phyloP scores from a whole-genome alignment of 92 coral and sea anemone genomes.

The Actinernus sp. region DNA sequence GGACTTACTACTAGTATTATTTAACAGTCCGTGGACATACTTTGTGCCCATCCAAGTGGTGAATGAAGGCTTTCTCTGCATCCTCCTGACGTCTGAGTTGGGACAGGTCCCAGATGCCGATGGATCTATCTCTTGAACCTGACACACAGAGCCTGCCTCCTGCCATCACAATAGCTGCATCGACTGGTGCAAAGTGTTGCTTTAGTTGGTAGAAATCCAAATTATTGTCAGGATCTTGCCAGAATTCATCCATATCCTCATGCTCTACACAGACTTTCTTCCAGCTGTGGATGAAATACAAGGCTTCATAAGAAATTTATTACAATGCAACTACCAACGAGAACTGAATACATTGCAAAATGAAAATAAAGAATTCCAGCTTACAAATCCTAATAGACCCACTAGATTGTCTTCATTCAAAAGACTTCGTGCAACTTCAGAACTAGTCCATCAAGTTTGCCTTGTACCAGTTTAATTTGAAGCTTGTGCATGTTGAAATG shows the following conservation, averaged over 20 bases:
- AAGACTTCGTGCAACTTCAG: too few relatives aligned
- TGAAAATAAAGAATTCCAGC: too few relatives aligned
- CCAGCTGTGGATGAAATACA: conserved; percentile 49
- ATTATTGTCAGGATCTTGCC: conserved; percentile 56
- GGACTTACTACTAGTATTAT: too few relatives aligned
- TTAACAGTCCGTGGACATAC: too few relatives aligned
- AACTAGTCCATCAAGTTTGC: too few relatives aligned
- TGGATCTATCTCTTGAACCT: conserved; percentile 79
- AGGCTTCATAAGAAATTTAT: neutral
- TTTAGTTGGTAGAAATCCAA: conserved; percentile 73
- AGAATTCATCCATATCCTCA: conserved; percentile 87
- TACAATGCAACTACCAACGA: too few relatives aligned
- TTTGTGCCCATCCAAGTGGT: conserved; percentile 86
- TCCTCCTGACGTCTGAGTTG: conserved; percentile 56
- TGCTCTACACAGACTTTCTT: conserved; percentile 86
- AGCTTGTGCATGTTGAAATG: too few relatives aligned
- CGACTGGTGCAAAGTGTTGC: conserved; percentile 88
- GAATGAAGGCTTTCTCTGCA: conserved; percentile 64
- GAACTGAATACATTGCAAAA: too few relatives aligned
- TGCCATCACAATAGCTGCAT: conserved; percentile 80
- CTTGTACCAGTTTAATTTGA: too few relatives aligned
- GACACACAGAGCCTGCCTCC: conserved; percentile 80
- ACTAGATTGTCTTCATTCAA: too few relatives aligned
- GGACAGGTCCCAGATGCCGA: conserved; percentile 74
- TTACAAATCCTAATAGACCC: too few relatives aligned